A percentile compares a stretch with the other conserved stretches of the same genome.
phyloP scores from a whole-genome alignment of 1,140 invertebrate species.

The Pseudomyrmex gracilis region DNA sequence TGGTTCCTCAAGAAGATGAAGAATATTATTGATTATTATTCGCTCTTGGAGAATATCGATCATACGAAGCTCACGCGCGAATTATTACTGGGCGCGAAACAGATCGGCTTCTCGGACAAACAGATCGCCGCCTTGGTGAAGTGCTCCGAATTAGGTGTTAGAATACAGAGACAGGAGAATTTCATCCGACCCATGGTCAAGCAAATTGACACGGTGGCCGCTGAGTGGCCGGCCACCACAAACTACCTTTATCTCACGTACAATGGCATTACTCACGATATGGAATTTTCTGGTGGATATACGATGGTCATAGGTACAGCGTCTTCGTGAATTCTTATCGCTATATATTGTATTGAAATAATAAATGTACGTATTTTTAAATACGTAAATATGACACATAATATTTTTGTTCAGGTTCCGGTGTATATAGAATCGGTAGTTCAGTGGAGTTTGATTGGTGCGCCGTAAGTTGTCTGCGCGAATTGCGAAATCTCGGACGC shows the following conservation, averaged over 20 bases:
- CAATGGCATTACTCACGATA: constrained; percentile 95
- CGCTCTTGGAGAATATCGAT: constrained; percentile 87
- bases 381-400: background rate
- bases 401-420: constrained; percentile 89
- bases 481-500: constrained; percentile 93
- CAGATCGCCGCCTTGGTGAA: constrained; percentile 96
- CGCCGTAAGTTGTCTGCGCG: constrained; percentile 97
- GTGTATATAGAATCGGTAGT: constrained; percentile 99
- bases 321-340: background rate
- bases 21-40: constrained; percentile 94
- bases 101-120: constrained; percentile 98
- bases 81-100: constrained; percentile 93
- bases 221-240: constrained; percentile 99
- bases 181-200: constrained; percentile 96
- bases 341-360: background rate
- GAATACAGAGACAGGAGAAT: constrained; percentile 90
- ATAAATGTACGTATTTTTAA: background rate
- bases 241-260: constrained; percentile 99
- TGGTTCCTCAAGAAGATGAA: constrained; percentile 99
- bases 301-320: constrained; percentile 92
- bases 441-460: constrained; percentile 99
- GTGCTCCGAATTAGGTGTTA: constrained; percentile 93
- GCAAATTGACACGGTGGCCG: constrained; percentile 99
- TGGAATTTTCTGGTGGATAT: constrained; percentile 92
- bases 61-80: constrained; percentile 87